Evolutionary conservation across 2,113 vertebrate genomes (phyloP).

Genomic region (Istiophorus platypterus): DNA sequence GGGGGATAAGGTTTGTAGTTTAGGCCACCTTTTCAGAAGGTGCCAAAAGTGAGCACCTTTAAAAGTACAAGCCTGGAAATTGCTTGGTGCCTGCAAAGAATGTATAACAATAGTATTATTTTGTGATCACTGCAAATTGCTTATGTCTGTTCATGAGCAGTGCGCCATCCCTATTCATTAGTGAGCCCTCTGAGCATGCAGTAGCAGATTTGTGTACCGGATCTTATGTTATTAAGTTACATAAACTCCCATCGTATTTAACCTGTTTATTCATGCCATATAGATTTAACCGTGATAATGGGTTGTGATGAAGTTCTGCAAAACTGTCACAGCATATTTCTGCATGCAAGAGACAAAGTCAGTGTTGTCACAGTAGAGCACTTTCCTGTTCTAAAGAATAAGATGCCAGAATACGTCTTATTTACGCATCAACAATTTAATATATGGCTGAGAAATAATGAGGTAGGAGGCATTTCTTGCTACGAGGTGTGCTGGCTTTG

Average conservation of each 20-base stretch:
- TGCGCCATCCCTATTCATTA: neutral
- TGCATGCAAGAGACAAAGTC: slow-evolving; percentile 12
- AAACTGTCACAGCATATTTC: slow-evolving; percentile 35
- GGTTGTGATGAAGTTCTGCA: slow-evolving; percentile 20
- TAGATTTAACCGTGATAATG: slow-evolving; percentile 23
- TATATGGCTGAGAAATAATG: slow-evolving; percentile 51
- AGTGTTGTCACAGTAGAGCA: slow-evolving; percentile 7
- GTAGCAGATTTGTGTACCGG: neutral
- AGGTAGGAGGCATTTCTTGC: slow-evolving; percentile 28
- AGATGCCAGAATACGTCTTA: slow-evolving; percentile 14
- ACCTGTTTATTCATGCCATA: slow-evolving; percentile 14
- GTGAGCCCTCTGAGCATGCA: neutral
- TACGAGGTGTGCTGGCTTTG: slow-evolving; percentile 15
- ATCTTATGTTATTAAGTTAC: slow-evolving; percentile 3
- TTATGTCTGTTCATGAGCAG: slow-evolving; percentile 1
- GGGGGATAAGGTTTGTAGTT: slow-evolving; percentile 5
- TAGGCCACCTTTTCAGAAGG: neutral
- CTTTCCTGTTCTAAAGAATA: neutral
- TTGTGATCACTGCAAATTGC: neutral
- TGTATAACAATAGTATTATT: neutral
- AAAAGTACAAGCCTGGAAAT: neutral
- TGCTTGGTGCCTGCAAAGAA: neutral
- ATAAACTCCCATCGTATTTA: slow-evolving; percentile 9
- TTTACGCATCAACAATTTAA: slow-evolving; percentile 30
- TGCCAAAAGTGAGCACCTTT: neutral